Evolutionary conservation across 2,797 vertebrate species (phyloP), one percentile per base, ranked within the genome.

Genomic region (Siniperca scherzeri): DNA sequence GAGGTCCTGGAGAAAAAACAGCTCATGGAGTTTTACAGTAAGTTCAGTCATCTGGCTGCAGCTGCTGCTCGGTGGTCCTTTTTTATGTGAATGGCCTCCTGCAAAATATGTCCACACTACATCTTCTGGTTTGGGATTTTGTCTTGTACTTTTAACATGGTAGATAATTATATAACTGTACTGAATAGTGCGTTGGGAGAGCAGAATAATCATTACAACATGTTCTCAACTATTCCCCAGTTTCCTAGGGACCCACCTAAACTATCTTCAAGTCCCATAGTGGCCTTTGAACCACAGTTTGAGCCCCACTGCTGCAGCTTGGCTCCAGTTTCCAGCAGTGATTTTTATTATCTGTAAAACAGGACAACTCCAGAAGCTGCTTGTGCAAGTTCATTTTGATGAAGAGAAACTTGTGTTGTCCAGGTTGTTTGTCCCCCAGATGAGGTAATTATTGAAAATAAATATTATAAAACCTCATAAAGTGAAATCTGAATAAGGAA

Each of bases 21-120:
- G 88, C 94, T 96, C 87, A 1, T 46, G 64, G 92, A 95, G 53
- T 90, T 94, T 68, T 92, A 96, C 95, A 94, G 96, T 97, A 95
- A 96, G 96, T 96, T 4, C 1, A 33, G 0, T 38, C 59, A 36
- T 70, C 46, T 10, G 69, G 27, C 65, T 13, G 70, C 71, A 48
- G 78, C 67, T 60, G 66, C 69, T 53, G 66, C 60, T 25, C 11
- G 13, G 27, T 46, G n/a, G 13, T 30, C 42, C 16, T 3, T 53
- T 62, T 42, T 30, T n/a, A 5, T 36, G 17, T 53, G 13, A 57
- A 10, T 16, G 13, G 25, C 0, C 46, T 57, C 13, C 78, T 46
- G 57, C 56, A 27, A 14, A 61, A 13, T 19, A 60, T 61, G 19
- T 2, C 22, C 25, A n/a, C 38, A 1, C 12, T 33, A 0, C 73